Conservation (phyloP, 1,140 invertebrate genomes). For the Nasonia longicornis region DNA sequence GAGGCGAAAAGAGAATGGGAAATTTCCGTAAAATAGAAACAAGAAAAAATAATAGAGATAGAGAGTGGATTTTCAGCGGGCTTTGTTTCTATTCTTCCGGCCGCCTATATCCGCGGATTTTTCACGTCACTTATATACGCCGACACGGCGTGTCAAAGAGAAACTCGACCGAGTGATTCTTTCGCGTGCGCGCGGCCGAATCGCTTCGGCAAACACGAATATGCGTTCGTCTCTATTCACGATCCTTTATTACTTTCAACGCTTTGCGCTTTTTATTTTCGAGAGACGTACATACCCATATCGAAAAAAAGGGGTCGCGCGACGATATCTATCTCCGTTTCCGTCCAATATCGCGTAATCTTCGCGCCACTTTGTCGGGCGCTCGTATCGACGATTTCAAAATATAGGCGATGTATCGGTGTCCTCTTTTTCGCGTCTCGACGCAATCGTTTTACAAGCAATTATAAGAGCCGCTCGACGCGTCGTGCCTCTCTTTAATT, state of each 20-base stretch:
- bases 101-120: slow-evolving; percentile 8
- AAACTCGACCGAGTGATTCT: slow-evolving; percentile 9
- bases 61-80: background rate
- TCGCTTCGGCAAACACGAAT: slow-evolving; percentile 18
- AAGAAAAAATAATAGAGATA: slow-evolving; percentile 29
- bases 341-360: too few species aligned
- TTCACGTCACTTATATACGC: slow-evolving; percentile 19
- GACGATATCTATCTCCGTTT: too few species aligned
- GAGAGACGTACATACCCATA: too few species aligned
- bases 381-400: too few species aligned
- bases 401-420: too few species aligned
- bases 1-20: slow-evolving; percentile 13
- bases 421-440: too few species aligned
- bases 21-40: slow-evolving; percentile 35
- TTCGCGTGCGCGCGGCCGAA: background rate
- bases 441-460: too few species aligned
- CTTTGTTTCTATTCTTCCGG: slow-evolving; percentile 30
- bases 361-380: too few species aligned
- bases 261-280: background rate
- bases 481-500: too few species aligned
- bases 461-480: too few species aligned
- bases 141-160: slow-evolving; percentile 24
- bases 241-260: background rate
- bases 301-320: too few species aligned
- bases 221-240: background rate